phyloP scores from a whole-genome alignment of 1,140 invertebrate genomes.

The Trachelipus rathkii region DNA sequence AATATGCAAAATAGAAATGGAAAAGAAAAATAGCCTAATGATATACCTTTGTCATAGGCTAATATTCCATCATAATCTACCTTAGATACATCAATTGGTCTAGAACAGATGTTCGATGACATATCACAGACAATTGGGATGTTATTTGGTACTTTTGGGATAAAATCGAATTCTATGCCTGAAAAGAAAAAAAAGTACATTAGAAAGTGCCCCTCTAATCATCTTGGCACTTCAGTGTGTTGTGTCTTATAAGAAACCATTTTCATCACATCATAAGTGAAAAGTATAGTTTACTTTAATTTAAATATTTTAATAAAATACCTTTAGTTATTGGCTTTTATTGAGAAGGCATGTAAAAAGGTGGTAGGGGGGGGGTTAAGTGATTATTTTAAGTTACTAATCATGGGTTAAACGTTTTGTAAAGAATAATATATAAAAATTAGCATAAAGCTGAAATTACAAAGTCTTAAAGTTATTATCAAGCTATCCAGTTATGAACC shows the following conservation, averaged over 20 bases:
- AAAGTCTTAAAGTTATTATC: too few relatives aligned
- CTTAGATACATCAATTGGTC: constrained; percentile 81
- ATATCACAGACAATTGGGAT: constrained; percentile 91
- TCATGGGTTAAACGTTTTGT: too few relatives aligned
- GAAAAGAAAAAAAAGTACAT: constrained; percentile 41
- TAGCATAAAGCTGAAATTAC: too few relatives aligned
- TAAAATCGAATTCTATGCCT: constrained; percentile 84
- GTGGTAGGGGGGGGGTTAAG: too few relatives aligned
- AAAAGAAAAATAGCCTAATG: too few relatives aligned
- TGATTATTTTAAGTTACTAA: too few relatives aligned
- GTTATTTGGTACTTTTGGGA: constrained; percentile 68
- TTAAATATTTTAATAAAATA: neutral
- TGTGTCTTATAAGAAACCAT: too few relatives aligned
- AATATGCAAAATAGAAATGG: too few relatives aligned
- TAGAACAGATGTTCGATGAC: constrained; percentile 92
- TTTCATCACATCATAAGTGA: too few relatives aligned
- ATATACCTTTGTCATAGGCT: too few relatives aligned
- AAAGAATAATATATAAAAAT: too few relatives aligned
- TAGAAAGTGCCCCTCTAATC: neutral
- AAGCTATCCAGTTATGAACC: too few relatives aligned
- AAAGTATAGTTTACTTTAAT: neutral
- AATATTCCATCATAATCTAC: constrained; percentile 52
- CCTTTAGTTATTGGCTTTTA: neutral
- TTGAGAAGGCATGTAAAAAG: neutral
- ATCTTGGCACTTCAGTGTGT: neutral